A percentile compares a stretch with the other conserved stretches of the same genome.
Evolutionary conservation across 2,797 vertebrate species (phyloP).

Genomic region (Anabas testudineus): DNA sequence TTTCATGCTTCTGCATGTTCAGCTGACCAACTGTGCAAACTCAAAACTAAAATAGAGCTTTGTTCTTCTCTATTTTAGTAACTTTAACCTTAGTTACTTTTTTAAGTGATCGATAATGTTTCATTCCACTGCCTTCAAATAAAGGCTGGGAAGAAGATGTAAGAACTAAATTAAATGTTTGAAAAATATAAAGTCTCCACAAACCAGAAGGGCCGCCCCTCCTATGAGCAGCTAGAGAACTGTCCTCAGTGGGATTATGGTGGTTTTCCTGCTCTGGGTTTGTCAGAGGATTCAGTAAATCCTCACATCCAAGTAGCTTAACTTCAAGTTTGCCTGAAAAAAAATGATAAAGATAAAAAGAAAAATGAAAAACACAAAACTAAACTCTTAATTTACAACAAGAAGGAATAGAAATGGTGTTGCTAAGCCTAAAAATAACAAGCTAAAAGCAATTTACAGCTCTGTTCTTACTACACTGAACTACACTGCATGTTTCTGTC

Average conservation of each 20-base stretch:
- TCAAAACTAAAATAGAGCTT: too few species aligned
- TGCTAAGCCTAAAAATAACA: background rate
- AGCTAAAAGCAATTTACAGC: background rate
- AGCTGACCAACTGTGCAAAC: too few species aligned
- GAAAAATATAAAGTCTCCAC: slow-evolving; percentile 41
- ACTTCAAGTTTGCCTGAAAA: slow-evolving; percentile 89
- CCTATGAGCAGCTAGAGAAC: slow-evolving; percentile 60
- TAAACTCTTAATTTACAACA: background rate
- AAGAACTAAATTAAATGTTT: background rate
- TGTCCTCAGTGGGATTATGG: slow-evolving; percentile 58
- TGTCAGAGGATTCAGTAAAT: slow-evolving; percentile 82
- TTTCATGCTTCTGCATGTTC: too few species aligned
- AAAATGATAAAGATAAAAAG: background rate
- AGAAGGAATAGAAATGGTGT: background rate
- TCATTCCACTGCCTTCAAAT: background rate
- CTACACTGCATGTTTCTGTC: background rate
- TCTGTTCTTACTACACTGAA: background rate
- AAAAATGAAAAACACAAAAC: background rate
- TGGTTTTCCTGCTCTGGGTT: slow-evolving; percentile 74
- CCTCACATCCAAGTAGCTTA: slow-evolving; percentile 89
- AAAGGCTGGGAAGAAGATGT: background rate
- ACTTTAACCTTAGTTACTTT: too few species aligned
- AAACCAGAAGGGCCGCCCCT: slow-evolving; percentile 74
- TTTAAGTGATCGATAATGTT: background rate
- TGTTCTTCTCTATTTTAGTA: too few species aligned